Evolutionary conservation across 2,797 vertebrate species (phyloP).

Genomic region (Aplochiton taeniatus): DNA sequence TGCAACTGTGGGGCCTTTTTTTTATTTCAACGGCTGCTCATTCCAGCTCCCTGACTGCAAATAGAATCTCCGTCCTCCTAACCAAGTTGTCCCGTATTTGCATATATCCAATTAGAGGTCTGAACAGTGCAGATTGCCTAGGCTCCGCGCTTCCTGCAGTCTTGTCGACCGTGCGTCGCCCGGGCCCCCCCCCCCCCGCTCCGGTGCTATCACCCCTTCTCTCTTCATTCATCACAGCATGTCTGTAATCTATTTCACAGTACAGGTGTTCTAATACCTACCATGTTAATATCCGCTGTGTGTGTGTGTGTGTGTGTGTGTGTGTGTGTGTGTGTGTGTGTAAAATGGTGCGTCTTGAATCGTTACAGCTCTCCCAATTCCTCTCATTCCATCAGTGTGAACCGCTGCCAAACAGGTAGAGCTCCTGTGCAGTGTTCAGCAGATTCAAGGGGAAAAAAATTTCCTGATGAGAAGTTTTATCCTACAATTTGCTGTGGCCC

Average conservation of each 20-base stretch:
- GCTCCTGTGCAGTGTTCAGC: no score
- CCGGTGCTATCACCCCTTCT: no score
- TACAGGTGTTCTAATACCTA: neutral
- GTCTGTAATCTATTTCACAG: neutral
- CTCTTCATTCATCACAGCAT: neutral
- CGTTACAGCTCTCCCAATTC: no score
- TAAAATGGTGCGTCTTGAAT: no score
- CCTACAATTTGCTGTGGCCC: neutral
- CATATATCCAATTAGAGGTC: conserved; percentile 73
- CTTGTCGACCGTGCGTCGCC: neutral
- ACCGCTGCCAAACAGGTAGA: no score
- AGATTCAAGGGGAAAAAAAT: no score
- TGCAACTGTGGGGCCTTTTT: conserved; percentile 1
- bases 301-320: no score
- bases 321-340: no score
- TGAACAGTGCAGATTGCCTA: conserved; percentile 51
- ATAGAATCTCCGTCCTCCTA: conserved; percentile 56
- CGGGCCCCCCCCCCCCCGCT: no score
- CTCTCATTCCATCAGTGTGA: no score
- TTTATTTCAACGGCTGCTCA: conserved; percentile 17
- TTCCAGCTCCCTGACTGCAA: conserved; percentile 41
- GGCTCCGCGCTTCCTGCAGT: conserved; percentile 20
- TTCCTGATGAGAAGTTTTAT: neutral
- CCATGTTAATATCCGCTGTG: neutral
- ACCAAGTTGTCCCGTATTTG: conserved; percentile 63